Conservation (phyloP, 2,797 vertebrate genomes). For the Hozukius guyotensis region DNA sequence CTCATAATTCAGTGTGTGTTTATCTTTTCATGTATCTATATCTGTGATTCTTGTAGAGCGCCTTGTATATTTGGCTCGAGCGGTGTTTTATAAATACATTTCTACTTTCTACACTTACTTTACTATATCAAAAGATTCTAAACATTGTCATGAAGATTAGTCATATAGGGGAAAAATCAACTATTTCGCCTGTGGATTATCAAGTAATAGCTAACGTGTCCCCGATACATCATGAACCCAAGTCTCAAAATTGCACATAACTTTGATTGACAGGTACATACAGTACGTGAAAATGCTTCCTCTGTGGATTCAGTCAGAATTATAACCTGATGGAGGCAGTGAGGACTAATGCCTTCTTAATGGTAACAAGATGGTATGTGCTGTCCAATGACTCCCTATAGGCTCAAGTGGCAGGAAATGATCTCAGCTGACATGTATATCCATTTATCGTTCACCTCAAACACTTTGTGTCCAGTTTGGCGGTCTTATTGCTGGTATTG, state of each 20-base stretch:
- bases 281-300: slow-evolving; percentile 3
- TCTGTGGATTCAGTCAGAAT: not conserved
- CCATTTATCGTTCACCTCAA: slow-evolving; percentile 21
- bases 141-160: not conserved
- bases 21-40: not conserved
- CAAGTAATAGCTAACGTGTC: not conserved
- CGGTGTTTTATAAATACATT: not conserved
- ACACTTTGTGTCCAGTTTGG: not conserved
- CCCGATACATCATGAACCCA: not conserved
- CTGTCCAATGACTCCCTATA: slow-evolving; percentile 18
- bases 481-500: not conserved
- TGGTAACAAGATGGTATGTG: slow-evolving; percentile 39
- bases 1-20: not conserved
- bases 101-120: not conserved
- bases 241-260: not conserved
- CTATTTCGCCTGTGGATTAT: not conserved
- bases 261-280: not conserved
- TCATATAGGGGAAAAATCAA: not conserved
- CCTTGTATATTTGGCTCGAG: not conserved
- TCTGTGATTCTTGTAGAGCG: not conserved
- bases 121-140: not conserved
- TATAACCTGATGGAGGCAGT: slow-evolving; percentile 14
- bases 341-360: slow-evolving; percentile 40
- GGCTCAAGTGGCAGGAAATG: slow-evolving; percentile 41
- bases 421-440: slow-evolving; percentile 37